Base-by-base conservation (phyloP, 53 echinoderm and acorn worm species). In the Stichopus horrens region DNA sequence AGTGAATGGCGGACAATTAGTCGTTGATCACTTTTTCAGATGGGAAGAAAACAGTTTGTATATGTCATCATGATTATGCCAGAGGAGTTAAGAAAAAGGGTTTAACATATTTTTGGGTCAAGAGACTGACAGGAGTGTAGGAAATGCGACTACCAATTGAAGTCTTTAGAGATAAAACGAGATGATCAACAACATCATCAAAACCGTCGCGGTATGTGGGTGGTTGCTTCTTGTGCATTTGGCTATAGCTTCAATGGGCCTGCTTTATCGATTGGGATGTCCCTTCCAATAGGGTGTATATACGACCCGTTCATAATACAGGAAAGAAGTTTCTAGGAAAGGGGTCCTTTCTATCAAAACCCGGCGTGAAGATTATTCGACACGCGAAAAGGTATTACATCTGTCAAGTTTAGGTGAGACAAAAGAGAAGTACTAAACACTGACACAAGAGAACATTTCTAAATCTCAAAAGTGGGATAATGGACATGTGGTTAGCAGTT, bases 1-100 rank as follows among this genome's bases (percentile, higher is more conserved):
- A 79, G 7, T 79, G 79, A 79, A 53, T 54, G 19, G 79, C n/a
- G 79, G 55, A 79, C 79, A 79, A 79, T 79, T 79, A 52, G 53
- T 11, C 54, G 79, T 79, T 79, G 79, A 79, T 79, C 79, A 79
- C 79, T 79, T 79, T 79, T 79, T 79, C 54, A 53, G 55, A 13
- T 16, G 6, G 54, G 16, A 37, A 79, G 79, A 79, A 79, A 79
- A 79, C 79, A 79, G 79, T 79, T 79, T 79, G 54, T 79, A 79
- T 51, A 79, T 79, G 79, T 79, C 79, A 79, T 54, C 54, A 53
- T 19, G 79, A 79, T 79, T 79, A 79, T 37, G 20, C 79, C n/a
- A 79, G 19, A 18, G 55, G 53, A 7, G 79, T 79, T 53, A 79
- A 75, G 52, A 52, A 52, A 55, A 79, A 79, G 55, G 53, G 63